Conservation (phyloP, 92 coral and sea anemone species). For the Actinostola sp. region DNA sequence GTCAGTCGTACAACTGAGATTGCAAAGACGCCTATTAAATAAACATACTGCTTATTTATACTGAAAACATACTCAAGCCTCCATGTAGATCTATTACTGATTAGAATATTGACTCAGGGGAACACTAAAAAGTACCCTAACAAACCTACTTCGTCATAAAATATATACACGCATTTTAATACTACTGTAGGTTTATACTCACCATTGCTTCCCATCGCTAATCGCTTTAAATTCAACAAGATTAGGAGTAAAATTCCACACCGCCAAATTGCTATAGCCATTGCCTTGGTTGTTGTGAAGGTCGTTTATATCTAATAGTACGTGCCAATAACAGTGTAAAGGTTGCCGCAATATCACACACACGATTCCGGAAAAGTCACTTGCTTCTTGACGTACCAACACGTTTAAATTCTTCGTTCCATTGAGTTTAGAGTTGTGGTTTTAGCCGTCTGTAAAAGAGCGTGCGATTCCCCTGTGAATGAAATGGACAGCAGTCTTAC, state of each 20-base stretch:
- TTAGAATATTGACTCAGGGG: neutral
- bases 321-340: conserved; percentile 3
- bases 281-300: neutral
- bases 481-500: conserved; percentile 22
- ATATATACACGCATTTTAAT: no score
- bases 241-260: conserved; percentile 20
- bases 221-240: conserved; percentile 11
- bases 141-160: no score
- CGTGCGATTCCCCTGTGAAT: neutral
- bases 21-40: neutral
- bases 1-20: neutral
- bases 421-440: no score
- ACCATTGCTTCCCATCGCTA: conserved; percentile 8
- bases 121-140: no score
- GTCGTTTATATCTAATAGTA: neutral
- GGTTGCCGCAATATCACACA: conserved; percentile 25
- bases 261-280: neutral
- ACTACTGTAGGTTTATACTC: neutral
- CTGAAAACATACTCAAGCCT: neutral
- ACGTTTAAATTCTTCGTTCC: neutral
- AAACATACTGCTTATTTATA: neutral
- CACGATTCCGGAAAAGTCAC: conserved; percentile 36
- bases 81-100: neutral
- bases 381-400: conserved; percentile 12
- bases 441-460: neutral